A percentile compares a stretch with the other conserved stretches of the same genome.
Conservation (phyloP, 2,888 invertebrate genomes). For the Rugalucina vietnamica region DNA sequence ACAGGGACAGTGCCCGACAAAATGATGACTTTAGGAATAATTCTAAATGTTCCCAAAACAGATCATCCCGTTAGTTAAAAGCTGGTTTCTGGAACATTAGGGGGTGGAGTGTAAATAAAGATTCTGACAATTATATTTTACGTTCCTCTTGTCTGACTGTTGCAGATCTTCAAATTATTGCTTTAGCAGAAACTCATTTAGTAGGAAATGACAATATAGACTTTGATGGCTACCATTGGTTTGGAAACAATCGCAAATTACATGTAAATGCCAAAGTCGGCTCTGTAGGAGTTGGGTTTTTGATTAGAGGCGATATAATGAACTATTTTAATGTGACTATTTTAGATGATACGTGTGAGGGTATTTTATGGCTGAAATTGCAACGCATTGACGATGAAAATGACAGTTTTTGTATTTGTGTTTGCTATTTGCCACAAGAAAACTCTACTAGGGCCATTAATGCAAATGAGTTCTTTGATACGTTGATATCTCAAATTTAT, state of each 20-base stretch:
- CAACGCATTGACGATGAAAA: not conserved
- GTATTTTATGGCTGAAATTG: constrained; percentile 29
- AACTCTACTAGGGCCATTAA: constrained; percentile 16
- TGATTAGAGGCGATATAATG: constrained; percentile 15
- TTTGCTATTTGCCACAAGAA: constrained; percentile 33
- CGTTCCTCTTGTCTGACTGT: not conserved
- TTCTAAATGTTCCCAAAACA: not conserved
- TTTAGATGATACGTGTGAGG: constrained; percentile 6
- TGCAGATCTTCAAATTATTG: constrained; percentile 26
- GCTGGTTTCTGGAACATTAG: not conserved
- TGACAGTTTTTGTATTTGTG: constrained; percentile 16
- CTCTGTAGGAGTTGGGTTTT: constrained; percentile 27
- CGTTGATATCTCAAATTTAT: constrained; percentile 4
- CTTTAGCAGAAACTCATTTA: constrained; percentile 33
- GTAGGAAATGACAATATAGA: not conserved
- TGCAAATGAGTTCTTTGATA: constrained; percentile 21
- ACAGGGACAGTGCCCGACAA: not conserved
- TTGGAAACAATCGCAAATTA: constrained; percentile 28
- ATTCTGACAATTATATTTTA: constrained; percentile 20
- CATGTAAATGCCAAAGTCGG: constrained; percentile 34
- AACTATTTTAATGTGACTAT: constrained; percentile 2
- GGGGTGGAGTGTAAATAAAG: not conserved
- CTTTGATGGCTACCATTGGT: constrained; percentile 20
- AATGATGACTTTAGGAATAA: not conserved
- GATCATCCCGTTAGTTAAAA: not conserved